These are phyloP conservation scores for Drosophila pseudotakahashii DNA, from an alignment of 2,888 invertebrate genomes.

Conservation along the genomic window DNA sequence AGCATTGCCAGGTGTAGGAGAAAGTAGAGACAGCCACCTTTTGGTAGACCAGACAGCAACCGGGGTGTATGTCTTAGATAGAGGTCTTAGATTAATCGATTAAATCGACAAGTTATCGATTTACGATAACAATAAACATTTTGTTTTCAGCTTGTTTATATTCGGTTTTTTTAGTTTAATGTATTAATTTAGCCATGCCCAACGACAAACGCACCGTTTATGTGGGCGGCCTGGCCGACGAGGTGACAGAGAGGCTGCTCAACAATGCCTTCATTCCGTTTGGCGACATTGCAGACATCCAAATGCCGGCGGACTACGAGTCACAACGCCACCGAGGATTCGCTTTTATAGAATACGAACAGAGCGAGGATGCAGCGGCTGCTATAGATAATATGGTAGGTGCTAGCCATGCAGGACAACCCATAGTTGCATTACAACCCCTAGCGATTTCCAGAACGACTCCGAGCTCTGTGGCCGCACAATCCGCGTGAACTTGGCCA, in stretches of 20 bases:
- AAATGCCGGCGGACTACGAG: conserved; percentile 98
- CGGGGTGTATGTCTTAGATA: background rate
- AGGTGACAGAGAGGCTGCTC: conserved; percentile 97
- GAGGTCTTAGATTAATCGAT: background rate
- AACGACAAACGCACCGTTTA: conserved; percentile 93
- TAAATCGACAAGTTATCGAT: background rate
- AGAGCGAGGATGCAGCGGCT: conserved; percentile 98
- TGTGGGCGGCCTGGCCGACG: conserved; percentile 95
- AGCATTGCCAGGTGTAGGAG: background rate
- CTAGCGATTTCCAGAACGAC: conserved; percentile 89
- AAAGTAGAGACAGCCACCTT: background rate
- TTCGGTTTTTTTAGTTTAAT: background rate
- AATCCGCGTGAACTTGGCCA: conserved; percentile 97
- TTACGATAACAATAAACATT: no score
- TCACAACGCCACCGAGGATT: conserved; percentile 99
- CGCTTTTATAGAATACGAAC: conserved; percentile 99
- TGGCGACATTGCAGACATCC: conserved; percentile 98
- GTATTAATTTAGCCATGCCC: conserved; percentile 80
- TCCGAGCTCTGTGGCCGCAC: conserved; percentile 98
- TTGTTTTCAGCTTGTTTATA: conserved; percentile 19
- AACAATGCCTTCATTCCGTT: conserved; percentile 99
- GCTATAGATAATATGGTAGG: conserved; percentile 99
- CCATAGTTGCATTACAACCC: background rate
- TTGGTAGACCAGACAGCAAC: background rate
- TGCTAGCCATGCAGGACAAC: background rate